Conservation (phyloP, 2,113 vertebrate genomes). For the Centrocercus urophasianus region DNA sequence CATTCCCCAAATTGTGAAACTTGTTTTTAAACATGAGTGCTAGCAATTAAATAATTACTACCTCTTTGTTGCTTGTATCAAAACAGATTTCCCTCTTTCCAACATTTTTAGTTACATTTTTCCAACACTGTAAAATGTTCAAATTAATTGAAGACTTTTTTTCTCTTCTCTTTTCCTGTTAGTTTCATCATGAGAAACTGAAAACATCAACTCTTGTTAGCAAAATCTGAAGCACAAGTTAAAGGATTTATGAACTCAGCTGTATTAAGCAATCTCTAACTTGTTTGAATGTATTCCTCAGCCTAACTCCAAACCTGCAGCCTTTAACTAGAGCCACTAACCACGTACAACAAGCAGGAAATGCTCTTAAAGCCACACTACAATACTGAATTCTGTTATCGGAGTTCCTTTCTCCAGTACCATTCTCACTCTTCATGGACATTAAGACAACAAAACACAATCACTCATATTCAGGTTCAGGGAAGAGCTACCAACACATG, state of each 20-base stretch:
- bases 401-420: neutral
- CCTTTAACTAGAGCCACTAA: neutral
- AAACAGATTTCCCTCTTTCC: neutral
- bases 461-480: neutral
- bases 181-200: neutral
- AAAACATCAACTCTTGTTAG: neutral
- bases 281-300: neutral
- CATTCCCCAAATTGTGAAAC: neutral
- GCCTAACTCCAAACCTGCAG: neutral
- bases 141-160: neutral
- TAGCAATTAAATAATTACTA: neutral
- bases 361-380: neutral
- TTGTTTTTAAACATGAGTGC: neutral
- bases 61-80: neutral
- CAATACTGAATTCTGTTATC: neutral
- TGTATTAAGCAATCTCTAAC: neutral
- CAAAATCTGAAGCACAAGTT: neutral
- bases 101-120: neutral
- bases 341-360: neutral
- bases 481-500: neutral
- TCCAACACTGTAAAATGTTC: neutral
- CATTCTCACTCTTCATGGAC: neutral
- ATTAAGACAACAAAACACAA: neutral
- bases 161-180: neutral
- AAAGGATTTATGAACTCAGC: neutral